Evolutionary conservation across 2,888 invertebrate species (phyloP), one percentile per base, ranked within the genome.

Genomic region (Melanophora roralis): DNA sequence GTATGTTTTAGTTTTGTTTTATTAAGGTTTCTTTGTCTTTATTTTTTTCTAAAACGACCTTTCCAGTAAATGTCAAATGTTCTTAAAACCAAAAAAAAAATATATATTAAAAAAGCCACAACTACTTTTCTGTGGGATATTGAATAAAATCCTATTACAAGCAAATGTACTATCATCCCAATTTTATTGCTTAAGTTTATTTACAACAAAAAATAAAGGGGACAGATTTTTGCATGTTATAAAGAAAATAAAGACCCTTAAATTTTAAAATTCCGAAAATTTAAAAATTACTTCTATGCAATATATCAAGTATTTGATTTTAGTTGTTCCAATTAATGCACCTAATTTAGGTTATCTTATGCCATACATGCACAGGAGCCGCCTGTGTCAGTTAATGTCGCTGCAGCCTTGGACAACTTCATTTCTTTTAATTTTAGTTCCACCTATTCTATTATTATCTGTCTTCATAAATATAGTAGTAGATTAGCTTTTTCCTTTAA

Each of bases 51-150:
- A 71, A 76, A 62, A 76, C 71, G 79, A 80, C 79, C 75, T 80
- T 76, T 72, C 67, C 76, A 80, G 76, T 80, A 72, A 80, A 80
- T 67, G 79, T 80, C 71, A 72, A 80, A 79, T 75, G 57, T 71
- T 65, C 49, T 75, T 72, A 71, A 75, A 76, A 60, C 34, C 59
- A 73, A 71, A 21, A n/a, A 67, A 36, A 19, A 49, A 49, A 40
- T 1, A 49, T 27, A 38, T 34, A 32, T 32, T 1, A 32, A 43
- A 21, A 19, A 21, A 49, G 19, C 9, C 16, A 57, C 11, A 60
- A 43, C 38, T 16, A 43, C 43, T 36, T 36, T 57, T 53, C 9
- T 53, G 51, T 51, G 65, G 55, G 51, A 34, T 74, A 36, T 74
- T 43, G 8, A 59, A 21, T 59, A 21, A 36, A n/a, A n/a, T n/a